Evolutionary conservation across 2,113 vertebrate genomes (phyloP).

Genomic region (Myiozetetes cayanensis): DNA sequence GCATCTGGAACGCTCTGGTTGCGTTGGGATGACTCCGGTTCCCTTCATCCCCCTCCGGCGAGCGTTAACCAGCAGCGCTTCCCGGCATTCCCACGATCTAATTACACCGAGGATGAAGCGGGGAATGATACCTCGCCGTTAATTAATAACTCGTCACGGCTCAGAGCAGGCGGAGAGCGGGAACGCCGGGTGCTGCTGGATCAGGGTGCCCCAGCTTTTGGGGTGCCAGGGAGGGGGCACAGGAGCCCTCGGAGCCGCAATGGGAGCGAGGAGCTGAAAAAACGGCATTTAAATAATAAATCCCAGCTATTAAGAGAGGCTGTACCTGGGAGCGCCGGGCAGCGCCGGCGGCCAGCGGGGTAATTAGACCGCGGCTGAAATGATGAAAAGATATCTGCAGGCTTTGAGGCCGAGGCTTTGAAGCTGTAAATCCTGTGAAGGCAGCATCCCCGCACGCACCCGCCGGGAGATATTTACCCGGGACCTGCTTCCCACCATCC

Average conservation of each 20-base stretch:
- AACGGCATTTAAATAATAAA: slow-evolving; percentile 41
- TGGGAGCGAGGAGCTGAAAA: neutral
- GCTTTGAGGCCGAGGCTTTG: slow-evolving; percentile 69
- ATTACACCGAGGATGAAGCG: slow-evolving; percentile 25
- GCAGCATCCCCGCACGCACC: slow-evolving; percentile 7
- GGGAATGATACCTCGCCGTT: slow-evolving; percentile 24
- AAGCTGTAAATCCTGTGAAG: slow-evolving; percentile 64
- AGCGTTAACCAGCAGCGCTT: neutral
- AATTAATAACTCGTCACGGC: slow-evolving; percentile 33
- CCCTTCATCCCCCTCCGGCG: neutral
- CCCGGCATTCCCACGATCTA: neutral
- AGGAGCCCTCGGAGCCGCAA: neutral
- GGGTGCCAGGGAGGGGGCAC: neutral
- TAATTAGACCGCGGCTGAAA: slow-evolving; percentile 63
- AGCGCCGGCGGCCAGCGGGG: slow-evolving; percentile 27
- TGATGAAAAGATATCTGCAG: slow-evolving; percentile 68
- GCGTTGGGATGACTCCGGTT: neutral
- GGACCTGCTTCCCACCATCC: neutral
- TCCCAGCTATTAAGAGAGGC: slow-evolving; percentile 44
- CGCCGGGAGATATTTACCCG: slow-evolving; percentile 36
- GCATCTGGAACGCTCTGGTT: neutral
- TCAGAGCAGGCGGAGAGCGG: neutral
- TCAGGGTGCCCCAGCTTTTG: neutral
- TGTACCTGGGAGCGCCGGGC: slow-evolving; percentile 46
- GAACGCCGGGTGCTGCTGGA: accelerated